phyloP scores from a whole-genome alignment of 1,140 invertebrate species.

The Zaprionus gabonicus region DNA sequence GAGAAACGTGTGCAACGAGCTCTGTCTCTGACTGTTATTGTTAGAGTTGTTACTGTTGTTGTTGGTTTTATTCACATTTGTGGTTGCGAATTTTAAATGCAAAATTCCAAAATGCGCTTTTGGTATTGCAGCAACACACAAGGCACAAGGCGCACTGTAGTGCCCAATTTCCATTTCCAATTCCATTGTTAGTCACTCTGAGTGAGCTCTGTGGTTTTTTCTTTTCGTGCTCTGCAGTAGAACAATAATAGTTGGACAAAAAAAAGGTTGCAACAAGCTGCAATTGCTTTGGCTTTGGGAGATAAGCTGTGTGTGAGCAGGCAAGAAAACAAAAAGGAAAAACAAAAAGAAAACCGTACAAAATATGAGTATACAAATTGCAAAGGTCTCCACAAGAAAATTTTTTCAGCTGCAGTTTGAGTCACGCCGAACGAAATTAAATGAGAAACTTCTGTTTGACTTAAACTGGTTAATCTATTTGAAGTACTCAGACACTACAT shows the following conservation, averaged over 20 bases:
- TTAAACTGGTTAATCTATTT: neutral
- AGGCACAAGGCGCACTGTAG: no score
- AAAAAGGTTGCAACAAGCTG: slow-evolving; percentile 18
- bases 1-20: slow-evolving; percentile 10
- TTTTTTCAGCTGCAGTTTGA: slow-evolving; percentile 26
- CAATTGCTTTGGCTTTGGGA: slow-evolving; percentile 11
- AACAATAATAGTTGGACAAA: slow-evolving; percentile 47
- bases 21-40: slow-evolving; percentile 26
- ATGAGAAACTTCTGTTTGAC: neutral
- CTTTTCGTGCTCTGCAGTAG: slow-evolving; percentile 28
- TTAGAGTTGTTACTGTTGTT: slow-evolving; percentile 30
- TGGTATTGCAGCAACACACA: slow-evolving; percentile 55
- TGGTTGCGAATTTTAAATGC: slow-evolving; percentile 47
- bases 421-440: slow-evolving; percentile 11
- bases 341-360: neutral
- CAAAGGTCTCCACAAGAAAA: slow-evolving; percentile 17
- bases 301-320: slow-evolving; percentile 10
- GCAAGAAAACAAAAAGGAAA: neutral
- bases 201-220: slow-evolving; percentile 31
- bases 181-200: slow-evolving; percentile 53
- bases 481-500: neutral
- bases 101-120: slow-evolving; percentile 64
- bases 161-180: slow-evolving; percentile 31
- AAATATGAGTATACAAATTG: neutral
- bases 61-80: slow-evolving; percentile 29